Base-by-base conservation (phyloP, 2,888 invertebrate genomes). In the Apodemia mormo region DNA sequence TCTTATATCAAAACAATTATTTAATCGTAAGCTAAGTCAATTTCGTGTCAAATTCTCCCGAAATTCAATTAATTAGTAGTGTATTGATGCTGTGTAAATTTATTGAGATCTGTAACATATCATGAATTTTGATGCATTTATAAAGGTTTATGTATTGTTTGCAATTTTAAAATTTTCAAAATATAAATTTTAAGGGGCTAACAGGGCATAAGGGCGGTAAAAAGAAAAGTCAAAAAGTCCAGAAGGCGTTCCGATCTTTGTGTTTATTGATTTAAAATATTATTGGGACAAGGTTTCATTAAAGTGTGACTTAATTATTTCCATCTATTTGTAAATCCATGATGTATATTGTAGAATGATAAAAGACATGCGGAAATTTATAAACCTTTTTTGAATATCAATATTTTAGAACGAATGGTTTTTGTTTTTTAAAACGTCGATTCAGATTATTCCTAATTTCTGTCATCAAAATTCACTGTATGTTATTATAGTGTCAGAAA, bases 41-140 rank as follows among this genome's bases (percentile, higher is more conserved):
- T 92, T 92, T 91, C 87, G 89, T 88, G 90, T 92, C 89, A 92
- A 92, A 92, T 92, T 93, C 92, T 92, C 92, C 92, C 92, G 91
- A 92, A 92, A 92, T 90, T 92, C 92, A 92, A 92, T 92, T 92
- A 92, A 86, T 91, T 89, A 88, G 91, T 91, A 92, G 90, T 80
- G 70, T 78, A 77, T 79, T 75, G 76, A 74, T 73, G 75, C 76
- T 83, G 82, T 81, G 76, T 77, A 76, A 74, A 78, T 78, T 84
- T 84, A 81, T 82, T 80, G 82, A 85, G 81, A 81, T 79, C 75
- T 75, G 71, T 72, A 77, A 82, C 75, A 77, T 76, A 80, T 76
- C 79, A 81, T 86, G 85, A 82, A 81, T 84, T 85, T 84, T 83
- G 78, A 74, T 70, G 45, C 49, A 64, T 66, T 43, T 67, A 14